Evolutionary conservation across 2,888 invertebrate genomes (phyloP), one percentile per base, ranked within the genome.

Genomic region (Rosalia funebris): DNA sequence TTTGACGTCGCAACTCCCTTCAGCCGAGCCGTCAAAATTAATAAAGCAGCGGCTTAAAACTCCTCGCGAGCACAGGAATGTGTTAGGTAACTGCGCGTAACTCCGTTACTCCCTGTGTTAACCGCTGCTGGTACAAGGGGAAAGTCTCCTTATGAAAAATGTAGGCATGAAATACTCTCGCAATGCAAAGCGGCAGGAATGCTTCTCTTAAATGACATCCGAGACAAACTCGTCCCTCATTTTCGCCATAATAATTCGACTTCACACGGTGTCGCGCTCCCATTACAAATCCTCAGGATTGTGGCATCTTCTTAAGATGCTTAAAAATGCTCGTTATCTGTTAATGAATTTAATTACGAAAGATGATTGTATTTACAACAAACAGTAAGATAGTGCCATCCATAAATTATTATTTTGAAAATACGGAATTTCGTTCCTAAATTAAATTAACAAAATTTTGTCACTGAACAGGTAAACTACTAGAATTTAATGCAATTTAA

Each of bases 101-200:
- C 57, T 61, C 57, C 37, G 50, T 50, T 50, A 50, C 39, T 19
- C 15, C 19, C 50, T 34, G 50, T 50, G 50, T 50, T 50, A 50
- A 73, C 71, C 71, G 71, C 71, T 66, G 62, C 65, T 60, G 46
- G 58, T 54, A 52, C 59, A 32, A 57, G 67, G 68, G 67, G 71
- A 44, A 60, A 47, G 56, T 52, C 60, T 57, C 59, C 62, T 52
- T 39, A 50, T 39, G 50, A 50, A 50, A 50, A 50, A 50, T 39
- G 50, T 50, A 50, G 39, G 25, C 39, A 20, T 39, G 50, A 25
- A 50, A 50, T 20, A 39, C 50, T 50, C 25, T 48, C 48, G 36
- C 50, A 50, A 48, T 48, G 48, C 37, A 31, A 36, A 16, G 31
- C 48, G 25, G 39, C 20, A 39, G 50, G 50, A 37, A 39, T 39